Percentiles rank a stretch among this genome's conserved stretches.
These are phyloP conservation scores for Muscidifurax raptorellus DNA, from an alignment of 1,140 invertebrate species.

Conservation along the genomic window DNA sequence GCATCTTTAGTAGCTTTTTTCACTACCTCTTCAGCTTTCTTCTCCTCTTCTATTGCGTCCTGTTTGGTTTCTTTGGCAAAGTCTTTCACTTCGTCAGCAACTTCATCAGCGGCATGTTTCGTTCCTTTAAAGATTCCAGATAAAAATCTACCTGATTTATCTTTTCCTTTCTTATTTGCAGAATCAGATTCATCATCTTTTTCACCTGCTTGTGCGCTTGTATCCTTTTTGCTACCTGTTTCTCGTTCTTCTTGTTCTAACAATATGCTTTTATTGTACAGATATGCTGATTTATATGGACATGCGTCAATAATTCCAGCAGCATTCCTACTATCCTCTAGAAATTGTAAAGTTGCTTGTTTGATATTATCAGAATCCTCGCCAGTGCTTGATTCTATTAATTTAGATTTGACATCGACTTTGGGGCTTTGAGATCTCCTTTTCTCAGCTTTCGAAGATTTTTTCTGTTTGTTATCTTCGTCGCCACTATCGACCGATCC, in stretches of 20 bases:
- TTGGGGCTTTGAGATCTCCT: slow-evolving; percentile 53
- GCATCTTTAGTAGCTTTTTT: not conserved
- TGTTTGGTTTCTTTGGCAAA: slow-evolving; percentile 50
- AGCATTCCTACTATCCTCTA: slow-evolving; percentile 62
- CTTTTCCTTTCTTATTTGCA: slow-evolving; percentile 57
- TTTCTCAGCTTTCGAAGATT: not conserved
- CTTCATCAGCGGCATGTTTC: slow-evolving; percentile 29
- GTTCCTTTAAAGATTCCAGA: slow-evolving; percentile 53
- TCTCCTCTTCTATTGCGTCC: slow-evolving; percentile 44
- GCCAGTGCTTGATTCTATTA: not conserved
- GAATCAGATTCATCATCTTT: not conserved
- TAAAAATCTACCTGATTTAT: slow-evolving; percentile 56
- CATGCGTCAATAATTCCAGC: slow-evolving; percentile 59
- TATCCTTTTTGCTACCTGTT: not conserved
- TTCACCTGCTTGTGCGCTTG: slow-evolving; percentile 36
- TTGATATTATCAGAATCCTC: slow-evolving; percentile 56
- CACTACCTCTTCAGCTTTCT: slow-evolving; percentile 7
- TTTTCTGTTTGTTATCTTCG: slow-evolving; percentile 57
- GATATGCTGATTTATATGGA: slow-evolving; percentile 60
- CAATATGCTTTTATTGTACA: slow-evolving; percentile 38
- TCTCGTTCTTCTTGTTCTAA: slow-evolving; percentile 33
- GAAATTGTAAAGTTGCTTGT: slow-evolving; percentile 60
- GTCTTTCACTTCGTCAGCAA: slow-evolving; percentile 7
- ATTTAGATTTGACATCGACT: slow-evolving; percentile 49
- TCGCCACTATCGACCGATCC: slow-evolving; percentile 56